phyloP scores from a whole-genome alignment of 2,888 invertebrate species.

The Mesochorus sp. region DNA sequence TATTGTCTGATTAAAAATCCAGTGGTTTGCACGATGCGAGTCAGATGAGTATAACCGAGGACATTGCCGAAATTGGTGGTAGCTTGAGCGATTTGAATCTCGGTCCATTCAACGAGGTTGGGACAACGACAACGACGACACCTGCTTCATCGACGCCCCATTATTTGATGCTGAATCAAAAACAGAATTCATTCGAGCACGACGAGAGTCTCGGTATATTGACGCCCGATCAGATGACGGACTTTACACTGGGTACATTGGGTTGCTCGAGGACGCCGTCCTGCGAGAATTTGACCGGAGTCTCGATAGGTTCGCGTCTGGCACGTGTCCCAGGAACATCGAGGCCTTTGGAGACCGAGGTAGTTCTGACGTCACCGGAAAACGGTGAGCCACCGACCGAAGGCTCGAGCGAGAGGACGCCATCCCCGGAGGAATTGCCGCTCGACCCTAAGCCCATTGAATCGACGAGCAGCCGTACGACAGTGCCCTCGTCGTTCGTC shows the following conservation, averaged over 20 bases:
- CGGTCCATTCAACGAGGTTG: slow-evolving; percentile 50
- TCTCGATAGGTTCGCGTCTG: slow-evolving; percentile 73
- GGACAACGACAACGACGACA: too few relatives aligned
- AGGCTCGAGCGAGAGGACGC: slow-evolving; percentile 88
- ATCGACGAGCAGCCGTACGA: slow-evolving; percentile 48
- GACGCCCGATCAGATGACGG: slow-evolving; percentile 93
- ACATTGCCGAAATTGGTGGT: too few relatives aligned
- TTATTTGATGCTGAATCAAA: slow-evolving; percentile 83
- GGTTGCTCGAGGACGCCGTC: slow-evolving; percentile 87
- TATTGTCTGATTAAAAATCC: background rate
- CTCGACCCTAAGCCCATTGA: slow-evolving; percentile 85
- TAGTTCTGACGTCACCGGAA: slow-evolving; percentile 62
- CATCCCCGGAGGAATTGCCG: slow-evolving; percentile 93
- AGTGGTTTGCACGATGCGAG: slow-evolving; percentile 71
- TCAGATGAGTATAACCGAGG: slow-evolving; percentile 74
- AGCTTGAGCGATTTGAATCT: slow-evolving; percentile 68
- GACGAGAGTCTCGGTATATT: slow-evolving; percentile 94
- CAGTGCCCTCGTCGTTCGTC: slow-evolving; percentile 85
- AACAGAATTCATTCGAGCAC: slow-evolving; percentile 91
- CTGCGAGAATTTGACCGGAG: slow-evolving; percentile 84
- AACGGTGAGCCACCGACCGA: slow-evolving; percentile 70
- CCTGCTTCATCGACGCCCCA: slow-evolving; percentile 69
- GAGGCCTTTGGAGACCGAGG: slow-evolving; percentile 70
- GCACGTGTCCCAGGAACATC: slow-evolving; percentile 67
- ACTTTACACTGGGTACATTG: slow-evolving; percentile 85